Base-by-base conservation (phyloP, 2,888 invertebrate species). In the Chouioia cunea region DNA sequence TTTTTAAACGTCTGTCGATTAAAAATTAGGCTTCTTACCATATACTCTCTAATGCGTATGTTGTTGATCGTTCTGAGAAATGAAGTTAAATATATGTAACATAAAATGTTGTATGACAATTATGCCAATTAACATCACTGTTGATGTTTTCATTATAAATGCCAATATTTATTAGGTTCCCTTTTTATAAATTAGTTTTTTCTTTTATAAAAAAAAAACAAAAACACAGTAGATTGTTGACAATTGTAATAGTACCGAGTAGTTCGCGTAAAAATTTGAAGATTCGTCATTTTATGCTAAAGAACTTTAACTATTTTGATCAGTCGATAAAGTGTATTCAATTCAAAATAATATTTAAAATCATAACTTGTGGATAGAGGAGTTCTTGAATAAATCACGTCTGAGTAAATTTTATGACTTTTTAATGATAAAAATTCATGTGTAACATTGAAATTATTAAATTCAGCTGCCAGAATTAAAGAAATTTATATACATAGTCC, bases 91-190 rank as follows among this genome's bases (percentile, higher is more conserved):
- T 60, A 56, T 71, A 59, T 60, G 27, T 66, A 59, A 64, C 43
- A 59, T 56, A 73, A 63, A 66, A 63, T 59, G 50, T 62, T 69
- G 50, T 62, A 65, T 63, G 18, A 62, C 22, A 23, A 66, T 65
- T 62, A 70, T 63, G 62, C 69, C 70, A 73, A 70, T 69, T 63
- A 63, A 71, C 70, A 70, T 70, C 64, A 59, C 47, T 50, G 46
- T 68, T 69, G 65, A 65, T 69, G 57, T 69, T 73, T 62, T 48
- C 62, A 69, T 65, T 47, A 73, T n/a, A 72, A 69, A 65, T 73
- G 69, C 66, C 63, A 66, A 64, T 73, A 58, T 59, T 43, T 44
- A 65, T 2, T 63, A 65, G 20, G 22, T 70, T 69, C 63, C 44
- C 36, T 4, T 59, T 70, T 70, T 52, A 52, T 46, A 15, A 44